Evolutionary conservation across 2,113 vertebrate genomes (phyloP), one percentile per base, ranked within the genome.

Genomic region (Xiphias gladius): DNA sequence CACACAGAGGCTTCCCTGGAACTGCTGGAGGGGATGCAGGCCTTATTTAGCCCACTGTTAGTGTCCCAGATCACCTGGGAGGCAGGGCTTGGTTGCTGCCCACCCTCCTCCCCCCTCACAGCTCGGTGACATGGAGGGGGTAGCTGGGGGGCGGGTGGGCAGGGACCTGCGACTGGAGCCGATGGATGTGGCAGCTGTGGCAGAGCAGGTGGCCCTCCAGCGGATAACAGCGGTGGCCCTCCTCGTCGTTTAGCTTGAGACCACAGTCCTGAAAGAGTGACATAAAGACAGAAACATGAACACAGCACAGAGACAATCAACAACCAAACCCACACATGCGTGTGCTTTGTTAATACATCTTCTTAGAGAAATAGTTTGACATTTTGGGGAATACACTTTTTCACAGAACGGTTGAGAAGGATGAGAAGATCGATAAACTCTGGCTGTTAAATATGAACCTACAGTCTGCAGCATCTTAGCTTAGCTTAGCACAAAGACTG

Each of bases 221-320:
- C 0, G 98, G 98, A 79, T 98, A 99, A 95, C 98, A 99, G 3
- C 98, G 98, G 76, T 97, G 97, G 55, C 97, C 97, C 48, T 99
- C 97, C 71, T 99, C 97, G 16, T 98, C 98, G 0, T 98, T 99
- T 84, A 99, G 95, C 96, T 99, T 97, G 72, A 99, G 96, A 70
- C 96, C 94, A 26, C 98, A 99, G 77, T 99, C 98, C 98, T 99
- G 39, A 72, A 70, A 88, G 68, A 57, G 43, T 1, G 26, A 54
- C 8, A 80, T 0, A 19, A 54, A 87, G 35, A 83, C 0, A 67
- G 17, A 50, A 58, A 72, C 68, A 80, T 69, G 50, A 80, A 54
- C 59, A 30, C 28, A 76, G 10, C 43, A 69, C 13, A 28, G 28
- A 57, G 8, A 73, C 26, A 16, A 63, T 37, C 1, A 76, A 35